These are phyloP conservation scores for Manacus vitellinus DNA, from an alignment of 2,113 vertebrate species.

Conservation along the genomic window DNA sequence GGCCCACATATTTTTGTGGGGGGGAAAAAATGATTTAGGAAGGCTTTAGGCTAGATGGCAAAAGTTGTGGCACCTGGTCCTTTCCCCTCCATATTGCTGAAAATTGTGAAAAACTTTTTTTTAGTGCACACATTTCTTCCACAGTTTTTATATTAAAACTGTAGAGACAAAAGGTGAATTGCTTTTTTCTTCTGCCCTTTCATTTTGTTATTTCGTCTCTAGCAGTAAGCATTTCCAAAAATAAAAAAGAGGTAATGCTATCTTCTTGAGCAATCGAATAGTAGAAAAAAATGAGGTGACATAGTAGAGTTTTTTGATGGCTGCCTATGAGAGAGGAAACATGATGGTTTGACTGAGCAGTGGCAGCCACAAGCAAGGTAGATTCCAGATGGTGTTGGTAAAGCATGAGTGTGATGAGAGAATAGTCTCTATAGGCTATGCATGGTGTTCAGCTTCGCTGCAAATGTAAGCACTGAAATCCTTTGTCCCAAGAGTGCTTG, in stretches of 20 bases:
- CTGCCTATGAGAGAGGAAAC: neutral
- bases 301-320: neutral
- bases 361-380: neutral
- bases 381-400: neutral
- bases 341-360: neutral
- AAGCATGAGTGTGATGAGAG: neutral
- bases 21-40: neutral
- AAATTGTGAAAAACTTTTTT: neutral
- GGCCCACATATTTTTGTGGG: neutral
- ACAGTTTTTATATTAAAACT: neutral
- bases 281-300: neutral
- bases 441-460: neutral
- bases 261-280: neutral
- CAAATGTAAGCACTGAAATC: neutral
- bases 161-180: accelerated
- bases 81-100: neutral
- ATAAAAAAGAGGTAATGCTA: neutral
- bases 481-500: neutral
- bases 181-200: neutral
- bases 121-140: neutral
- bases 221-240: neutral
- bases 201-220: neutral
- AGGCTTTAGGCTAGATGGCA: neutral
- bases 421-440: neutral
- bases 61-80: neutral